These are phyloP conservation scores for Macrotrachela quadricornifera DNA, from an alignment of 1,140 invertebrate species.

Conservation along the genomic window DNA sequence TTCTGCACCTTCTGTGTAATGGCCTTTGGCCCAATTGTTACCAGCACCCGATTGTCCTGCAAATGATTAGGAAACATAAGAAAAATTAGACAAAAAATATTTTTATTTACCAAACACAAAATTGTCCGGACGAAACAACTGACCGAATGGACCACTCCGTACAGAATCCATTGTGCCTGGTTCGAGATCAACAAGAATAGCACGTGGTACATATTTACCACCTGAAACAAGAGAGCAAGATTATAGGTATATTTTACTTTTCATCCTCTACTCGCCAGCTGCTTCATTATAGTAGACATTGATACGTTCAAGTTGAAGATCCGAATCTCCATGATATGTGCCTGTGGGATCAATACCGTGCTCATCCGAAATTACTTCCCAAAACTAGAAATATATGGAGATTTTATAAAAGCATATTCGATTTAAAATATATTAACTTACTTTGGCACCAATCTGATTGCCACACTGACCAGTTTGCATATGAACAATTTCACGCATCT, in stretches of 20 bases:
- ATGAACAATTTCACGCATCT: conserved; percentile 6
- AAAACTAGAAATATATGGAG: conserved; percentile 31
- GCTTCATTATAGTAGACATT: conserved; percentile 82
- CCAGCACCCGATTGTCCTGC: conserved; percentile 46
- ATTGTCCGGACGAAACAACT: conserved; percentile 65
- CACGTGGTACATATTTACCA: conserved; percentile 69
- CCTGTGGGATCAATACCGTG: conserved; percentile 36
- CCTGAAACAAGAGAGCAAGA: conserved; percentile 29
- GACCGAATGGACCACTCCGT: conserved; percentile 59
- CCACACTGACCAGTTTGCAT: conserved; percentile 2
- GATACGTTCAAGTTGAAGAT: conserved; percentile 58
- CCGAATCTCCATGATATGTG: conserved; percentile 32
- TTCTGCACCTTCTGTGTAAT: conserved; percentile 81
- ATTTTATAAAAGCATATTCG: no score
- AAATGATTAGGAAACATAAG: no score
- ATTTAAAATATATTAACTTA: no score
- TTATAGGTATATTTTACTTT: no score
- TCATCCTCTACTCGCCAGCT: conserved; percentile 27
- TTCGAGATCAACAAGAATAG: conserved; percentile 64
- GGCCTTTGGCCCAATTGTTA: conserved; percentile 76
- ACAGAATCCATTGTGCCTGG: conserved; percentile 78
- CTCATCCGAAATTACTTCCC: conserved; percentile 36
- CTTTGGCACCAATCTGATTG: conserved; percentile 12
- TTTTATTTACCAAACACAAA: conserved; percentile 42
- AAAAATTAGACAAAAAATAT: no score